phyloP scores from a whole-genome alignment of 2,888 invertebrate species.

The Phortica okadai region DNA sequence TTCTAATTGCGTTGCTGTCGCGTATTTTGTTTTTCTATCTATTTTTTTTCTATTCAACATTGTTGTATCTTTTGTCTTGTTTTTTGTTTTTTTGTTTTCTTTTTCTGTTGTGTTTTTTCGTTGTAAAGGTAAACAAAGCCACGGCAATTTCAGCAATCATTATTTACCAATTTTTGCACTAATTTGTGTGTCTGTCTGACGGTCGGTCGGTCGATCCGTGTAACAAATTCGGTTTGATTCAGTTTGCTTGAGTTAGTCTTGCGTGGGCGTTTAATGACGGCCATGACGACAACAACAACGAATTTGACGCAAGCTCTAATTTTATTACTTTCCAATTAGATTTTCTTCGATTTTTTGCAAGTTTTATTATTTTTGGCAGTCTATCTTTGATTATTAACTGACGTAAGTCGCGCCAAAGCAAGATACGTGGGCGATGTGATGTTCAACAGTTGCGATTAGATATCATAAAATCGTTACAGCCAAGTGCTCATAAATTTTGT shows the following conservation, averaged over 20 bases:
- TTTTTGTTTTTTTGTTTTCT: constrained; percentile 24
- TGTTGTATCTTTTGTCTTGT: neutral
- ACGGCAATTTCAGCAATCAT: constrained; percentile 53
- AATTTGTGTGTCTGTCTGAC: neutral
- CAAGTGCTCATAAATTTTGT: neutral
- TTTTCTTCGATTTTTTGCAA: constrained; percentile 34
- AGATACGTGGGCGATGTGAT: neutral
- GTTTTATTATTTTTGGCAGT: neutral
- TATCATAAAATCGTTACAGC: neutral
- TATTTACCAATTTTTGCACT: constrained; percentile 39
- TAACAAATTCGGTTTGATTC: neutral
- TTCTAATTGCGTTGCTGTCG: constrained; percentile 62
- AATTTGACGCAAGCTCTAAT: constrained; percentile 63
- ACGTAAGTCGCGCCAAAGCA: constrained; percentile 19
- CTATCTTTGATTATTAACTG: constrained; percentile 18
- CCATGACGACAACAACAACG: constrained; percentile 15
- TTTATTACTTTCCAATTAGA: constrained; percentile 60
- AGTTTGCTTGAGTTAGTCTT: constrained; percentile 33
- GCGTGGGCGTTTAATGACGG: constrained; percentile 50
- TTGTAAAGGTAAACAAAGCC: constrained; percentile 17
- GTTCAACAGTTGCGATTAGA: neutral
- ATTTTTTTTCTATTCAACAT: neutral
- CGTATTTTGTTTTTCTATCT: neutral
- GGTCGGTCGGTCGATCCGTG: neutral
- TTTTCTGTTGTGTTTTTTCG: neutral